Evolutionary conservation across 2,888 invertebrate genomes (phyloP), one percentile per base, ranked within the genome.

Genomic region (Leucoma salicis): DNA sequence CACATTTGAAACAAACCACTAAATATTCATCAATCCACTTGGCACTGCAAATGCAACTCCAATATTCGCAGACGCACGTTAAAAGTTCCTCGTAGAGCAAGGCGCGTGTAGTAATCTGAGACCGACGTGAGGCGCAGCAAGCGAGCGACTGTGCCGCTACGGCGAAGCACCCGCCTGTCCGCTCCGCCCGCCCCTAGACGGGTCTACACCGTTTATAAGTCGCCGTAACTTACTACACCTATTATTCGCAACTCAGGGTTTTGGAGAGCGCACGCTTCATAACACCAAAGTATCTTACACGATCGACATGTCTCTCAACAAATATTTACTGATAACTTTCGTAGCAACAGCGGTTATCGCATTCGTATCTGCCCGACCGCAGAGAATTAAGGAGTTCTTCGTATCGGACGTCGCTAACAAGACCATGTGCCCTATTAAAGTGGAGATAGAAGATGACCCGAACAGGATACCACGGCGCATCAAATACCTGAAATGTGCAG

Each of bases 381-480:
- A 68, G 37, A 13, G 18, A 18, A 11, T 45, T 29, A 66, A 66
- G 50, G 63, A 64, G 49, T 63, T 82, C 52, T 65, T 71, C 38
- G 72, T 87, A 39, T 42, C 57, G 12, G 70, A 70, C 12, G 79
- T 76, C 40, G 59, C 74, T 39, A 77, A 81, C 71, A 71, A 69
- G 41, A 80, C 86, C 28, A 78, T 83, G 63, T 88, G 88, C 63
- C 86, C 88, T 31, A 80, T 84, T 59, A 47, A 56, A 39, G 72
- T 82, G 53, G 61, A 58, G 25, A 62, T 74, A 34, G 71, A 85
- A 74, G 68, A 71, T 37, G 61, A 82, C 58, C 56, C 57, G 24
- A 45, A 70, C 1, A 78, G 88, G 13, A 61, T 85, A 39, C 88
- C 88, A 58, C 73, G 74, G 12, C 70, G 74, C 39, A 88, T 88